phyloP scores from a whole-genome alignment of 64 coral and sea anemone genomes.

The Actinia equina region DNA sequence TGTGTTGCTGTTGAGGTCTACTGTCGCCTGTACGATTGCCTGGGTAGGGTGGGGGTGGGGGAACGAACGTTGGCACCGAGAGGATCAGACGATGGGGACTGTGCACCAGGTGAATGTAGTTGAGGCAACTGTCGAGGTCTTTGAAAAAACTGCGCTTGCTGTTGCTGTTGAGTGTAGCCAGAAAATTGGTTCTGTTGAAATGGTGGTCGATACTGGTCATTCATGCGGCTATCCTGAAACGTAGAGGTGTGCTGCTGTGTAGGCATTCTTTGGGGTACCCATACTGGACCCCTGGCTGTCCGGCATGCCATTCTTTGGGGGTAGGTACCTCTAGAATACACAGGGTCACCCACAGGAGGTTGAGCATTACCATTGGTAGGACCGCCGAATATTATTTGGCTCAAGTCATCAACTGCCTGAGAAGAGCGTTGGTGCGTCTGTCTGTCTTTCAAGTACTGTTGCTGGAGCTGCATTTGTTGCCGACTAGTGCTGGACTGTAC shows the following conservation, averaged over 20 bases:
- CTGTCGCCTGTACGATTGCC: constrained; percentile 42
- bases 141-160: constrained; percentile 58
- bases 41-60: constrained; percentile 95
- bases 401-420: constrained; percentile 84
- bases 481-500: constrained; percentile 62
- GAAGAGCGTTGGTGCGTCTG: constrained; percentile 45
- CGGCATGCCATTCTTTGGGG: constrained; percentile 45
- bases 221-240: neutral
- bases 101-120: constrained; percentile 62
- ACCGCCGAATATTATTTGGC: constrained; percentile 81
- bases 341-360: constrained; percentile 5
- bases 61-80: constrained; percentile 74
- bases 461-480: constrained; percentile 64
- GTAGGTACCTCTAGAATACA: constrained; percentile 44
- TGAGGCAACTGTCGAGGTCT: constrained; percentile 58
- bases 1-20: constrained; percentile 24
- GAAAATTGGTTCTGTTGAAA: constrained; percentile 64
- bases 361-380: constrained; percentile 23
- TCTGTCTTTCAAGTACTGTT: constrained; percentile 60
- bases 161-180: constrained; percentile 42
- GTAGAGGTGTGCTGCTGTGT: constrained; percentile 50
- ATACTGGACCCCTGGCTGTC: constrained; percentile 30
- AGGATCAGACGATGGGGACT: constrained; percentile 77
- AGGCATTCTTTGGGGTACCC: constrained; percentile 44
- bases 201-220: constrained; percentile 45